phyloP scores from a whole-genome alignment of 53 echinoderm and acorn worm genomes.

The Patiria pectinifera region DNA sequence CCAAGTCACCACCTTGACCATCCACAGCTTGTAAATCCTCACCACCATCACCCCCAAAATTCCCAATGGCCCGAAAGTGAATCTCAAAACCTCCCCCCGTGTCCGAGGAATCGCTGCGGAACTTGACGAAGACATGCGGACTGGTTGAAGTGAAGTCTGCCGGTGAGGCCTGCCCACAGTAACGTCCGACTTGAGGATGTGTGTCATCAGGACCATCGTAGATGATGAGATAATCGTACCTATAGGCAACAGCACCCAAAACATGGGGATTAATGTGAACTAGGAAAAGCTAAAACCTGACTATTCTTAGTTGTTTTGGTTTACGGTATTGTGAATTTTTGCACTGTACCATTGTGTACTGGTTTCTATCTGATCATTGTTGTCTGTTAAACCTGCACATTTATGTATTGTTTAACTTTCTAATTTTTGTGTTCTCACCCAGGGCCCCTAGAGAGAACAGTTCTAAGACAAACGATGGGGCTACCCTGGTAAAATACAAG shows the following conservation, averaged over 20 bases:
- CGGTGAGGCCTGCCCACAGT: conserved; percentile 11
- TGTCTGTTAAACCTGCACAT: no score
- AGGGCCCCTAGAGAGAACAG: no score
- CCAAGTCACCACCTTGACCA: neutral
- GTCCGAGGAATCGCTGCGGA: conserved; percentile 20
- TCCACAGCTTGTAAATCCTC: neutral
- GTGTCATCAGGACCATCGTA: conserved; percentile 43
- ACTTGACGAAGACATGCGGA: neutral
- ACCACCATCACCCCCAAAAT: neutral
- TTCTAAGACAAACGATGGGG: no score
- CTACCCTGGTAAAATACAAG: no score
- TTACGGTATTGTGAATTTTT: no score
- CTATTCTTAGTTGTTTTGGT: no score
- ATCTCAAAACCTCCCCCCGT: conserved; percentile 28
- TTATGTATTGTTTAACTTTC: no score
- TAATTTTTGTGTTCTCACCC: no score
- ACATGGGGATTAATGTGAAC: no score
- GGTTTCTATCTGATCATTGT: no score
- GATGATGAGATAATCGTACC: conserved; percentile 45
- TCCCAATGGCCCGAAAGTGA: neutral
- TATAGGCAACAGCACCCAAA: neutral
- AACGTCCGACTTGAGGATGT: conserved; percentile 9
- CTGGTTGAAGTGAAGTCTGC: conserved; percentile 10
- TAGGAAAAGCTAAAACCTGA: no score
- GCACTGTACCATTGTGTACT: no score